These are phyloP conservation scores for Falco novaeseelandiae DNA, from an alignment of 2,797 vertebrate genomes.

Conservation along the genomic window DNA sequence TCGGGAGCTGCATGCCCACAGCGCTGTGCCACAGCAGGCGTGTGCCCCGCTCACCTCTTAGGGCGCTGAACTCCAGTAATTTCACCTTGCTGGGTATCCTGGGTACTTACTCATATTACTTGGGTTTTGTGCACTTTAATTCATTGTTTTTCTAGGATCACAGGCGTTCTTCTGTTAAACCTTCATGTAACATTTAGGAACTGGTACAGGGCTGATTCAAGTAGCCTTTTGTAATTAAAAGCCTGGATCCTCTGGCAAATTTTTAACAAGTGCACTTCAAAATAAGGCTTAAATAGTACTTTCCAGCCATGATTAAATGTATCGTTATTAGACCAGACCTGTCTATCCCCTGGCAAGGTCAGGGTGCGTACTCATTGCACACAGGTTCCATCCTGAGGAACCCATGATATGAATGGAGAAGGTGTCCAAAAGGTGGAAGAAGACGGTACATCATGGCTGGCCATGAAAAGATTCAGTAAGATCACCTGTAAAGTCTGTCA, in stretches of 20 bases:
- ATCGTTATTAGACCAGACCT: background rate
- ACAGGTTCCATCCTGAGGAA: background rate
- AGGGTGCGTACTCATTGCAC: background rate
- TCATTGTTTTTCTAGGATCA: background rate
- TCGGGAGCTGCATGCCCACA: background rate
- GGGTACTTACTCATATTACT: background rate
- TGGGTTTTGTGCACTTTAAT: background rate
- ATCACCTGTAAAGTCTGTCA: background rate
- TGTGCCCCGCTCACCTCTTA: background rate
- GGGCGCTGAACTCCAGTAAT: background rate
- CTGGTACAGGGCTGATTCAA: background rate
- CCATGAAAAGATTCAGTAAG: background rate
- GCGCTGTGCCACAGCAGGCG: background rate
- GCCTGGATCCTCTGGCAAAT: background rate
- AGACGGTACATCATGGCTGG: background rate
- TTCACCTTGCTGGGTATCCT: background rate
- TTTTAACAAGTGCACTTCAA: background rate
- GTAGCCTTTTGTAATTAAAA: background rate
- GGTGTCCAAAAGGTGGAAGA: background rate
- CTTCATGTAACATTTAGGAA: accelerated
- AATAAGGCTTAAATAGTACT: background rate
- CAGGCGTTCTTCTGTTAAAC: background rate
- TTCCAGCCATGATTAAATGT: background rate
- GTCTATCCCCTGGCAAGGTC: background rate
- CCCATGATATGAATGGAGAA: background rate